Evolutionary conservation across 2,888 invertebrate genomes (phyloP), one percentile per base, ranked within the genome.

Genomic region (Pollenia angustigena): DNA sequence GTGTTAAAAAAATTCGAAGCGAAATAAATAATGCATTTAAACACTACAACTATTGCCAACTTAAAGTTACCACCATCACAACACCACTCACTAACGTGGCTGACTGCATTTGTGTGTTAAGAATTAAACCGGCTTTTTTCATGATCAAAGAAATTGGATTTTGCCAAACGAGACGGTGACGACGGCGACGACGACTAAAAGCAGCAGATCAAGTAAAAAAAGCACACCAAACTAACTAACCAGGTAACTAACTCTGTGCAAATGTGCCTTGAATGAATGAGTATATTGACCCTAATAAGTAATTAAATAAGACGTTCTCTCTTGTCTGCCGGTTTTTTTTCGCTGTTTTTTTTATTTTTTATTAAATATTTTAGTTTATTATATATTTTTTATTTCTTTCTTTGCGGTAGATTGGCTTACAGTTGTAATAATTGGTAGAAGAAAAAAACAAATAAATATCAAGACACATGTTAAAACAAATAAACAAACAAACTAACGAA

Each of bases 101-200:
- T 83, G 83, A 72, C 78, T 84, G 84, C 79, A 79, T 84, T 84
- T 84, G 18, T 84, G 44, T 84, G 82, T 75, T 80, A 82, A 86
- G 82, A 86, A 80, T 74, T 64, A 75, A 86, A 86, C 85, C 79
- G 85, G 85, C 85, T 86, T 86, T 86, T 75, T 86, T 86, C 82
- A 86, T 80, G 85, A 86, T 86, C 85, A 86, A 79, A 82, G 82
- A 80, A 83, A 74, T 81, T 58, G 23, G 56, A 71, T 82, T 82
- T 84, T 66, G 78, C 79, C 58, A 84, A 84, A 58, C 42, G 78
- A 84, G 83, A 83, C 44, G n/a, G 44, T n/a, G 71, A 54, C 74
- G 74, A 66, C 66, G 14, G 42, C 71, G 23, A 23, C 32, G 32
- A 32, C 6, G 4, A 32, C 32, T 32, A 32, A 32, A 32, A 42